Percentiles rank a stretch among this genome's conserved stretches.
phyloP scores from a whole-genome alignment of 2,797 vertebrate species.

The Cossypha dichroa region DNA sequence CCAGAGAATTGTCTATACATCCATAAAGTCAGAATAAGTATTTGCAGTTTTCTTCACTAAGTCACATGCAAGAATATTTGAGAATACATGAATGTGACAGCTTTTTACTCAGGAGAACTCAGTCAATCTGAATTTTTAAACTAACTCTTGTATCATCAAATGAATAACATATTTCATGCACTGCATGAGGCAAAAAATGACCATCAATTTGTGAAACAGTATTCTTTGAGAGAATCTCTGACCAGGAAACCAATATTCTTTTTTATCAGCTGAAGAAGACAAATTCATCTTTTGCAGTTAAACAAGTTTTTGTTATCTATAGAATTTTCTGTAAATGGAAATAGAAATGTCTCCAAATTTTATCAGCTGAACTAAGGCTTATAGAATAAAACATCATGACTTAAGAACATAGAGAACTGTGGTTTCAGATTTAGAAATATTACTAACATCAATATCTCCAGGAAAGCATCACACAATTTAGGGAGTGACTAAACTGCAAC shows the following conservation, averaged over 20 bases:
- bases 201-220: neutral
- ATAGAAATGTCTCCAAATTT: constrained; percentile 41
- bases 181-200: neutral
- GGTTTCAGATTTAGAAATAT: constrained; percentile 27
- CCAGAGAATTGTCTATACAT: constrained; percentile 8
- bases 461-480: neutral
- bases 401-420: constrained; percentile 26
- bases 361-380: constrained; percentile 20
- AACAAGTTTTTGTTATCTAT: neutral
- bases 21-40: neutral
- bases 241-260: neutral
- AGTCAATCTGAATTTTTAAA: constrained; percentile 39
- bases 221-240: neutral
- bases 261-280: neutral
- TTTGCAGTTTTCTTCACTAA: neutral
- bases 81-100: neutral
- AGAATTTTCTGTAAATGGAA: constrained; percentile 34
- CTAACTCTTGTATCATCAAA: neutral
- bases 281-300: neutral
- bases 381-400: constrained; percentile 12
- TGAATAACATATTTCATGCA: neutral
- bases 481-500: neutral
- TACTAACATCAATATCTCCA: neutral
- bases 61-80: neutral
- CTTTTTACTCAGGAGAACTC: constrained; percentile 26